Base-by-base conservation (phyloP, 1,140 invertebrate species). In the Belonocnema kinseyi region DNA sequence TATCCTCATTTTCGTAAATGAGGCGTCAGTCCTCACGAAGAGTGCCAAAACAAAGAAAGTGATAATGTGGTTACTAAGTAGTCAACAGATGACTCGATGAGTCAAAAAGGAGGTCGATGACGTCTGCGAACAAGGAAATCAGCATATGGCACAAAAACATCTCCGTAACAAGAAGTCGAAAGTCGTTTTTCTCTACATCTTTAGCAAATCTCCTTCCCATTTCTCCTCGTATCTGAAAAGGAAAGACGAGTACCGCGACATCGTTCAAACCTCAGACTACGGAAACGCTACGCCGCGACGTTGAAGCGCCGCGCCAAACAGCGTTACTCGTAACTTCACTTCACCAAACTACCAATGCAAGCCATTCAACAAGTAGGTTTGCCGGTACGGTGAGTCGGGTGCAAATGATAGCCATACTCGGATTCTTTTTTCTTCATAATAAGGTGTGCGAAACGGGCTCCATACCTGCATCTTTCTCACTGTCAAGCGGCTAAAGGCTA, bases 401-500 rank as follows among this genome's bases (percentile, higher is more conserved):
- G 61, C 61, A 66, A 66, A 66, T 66, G 61, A 66, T 66, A 66
- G 61, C 61, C 77, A 70, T 52, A 77, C 71, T 74, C 58, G 76
- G 77, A 77, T 79, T 74, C 77, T 81, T 80, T 83, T 76, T 75
- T 78, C 56, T 78, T 26, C 5, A 72, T 73, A 79, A 76, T 77
- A 75, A 82, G 61, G 80, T 82, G 77, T 80, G 78, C 78, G 75
- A 82, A 74, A 66, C 77, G 77, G 58, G 74, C 81, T 80, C 16
- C 26, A 66, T 79, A 71, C 77, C 70, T 77, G 77, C 80, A 66
- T 81, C 82, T 76, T 72, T 77, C 80, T 83, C 58, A 77, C 78
- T 83, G 78, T 80, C 80, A 83, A 80, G 79, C 83, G 83, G 83
- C 85, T 85, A 82, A 46, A 85, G 87, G 82, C 86, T 92, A 92